Percentiles rank a stretch among this genome's conserved stretches.
These are phyloP conservation scores for Psilopsiagon aymara DNA, from an alignment of 2,113 vertebrate species.

Conservation along the genomic window DNA sequence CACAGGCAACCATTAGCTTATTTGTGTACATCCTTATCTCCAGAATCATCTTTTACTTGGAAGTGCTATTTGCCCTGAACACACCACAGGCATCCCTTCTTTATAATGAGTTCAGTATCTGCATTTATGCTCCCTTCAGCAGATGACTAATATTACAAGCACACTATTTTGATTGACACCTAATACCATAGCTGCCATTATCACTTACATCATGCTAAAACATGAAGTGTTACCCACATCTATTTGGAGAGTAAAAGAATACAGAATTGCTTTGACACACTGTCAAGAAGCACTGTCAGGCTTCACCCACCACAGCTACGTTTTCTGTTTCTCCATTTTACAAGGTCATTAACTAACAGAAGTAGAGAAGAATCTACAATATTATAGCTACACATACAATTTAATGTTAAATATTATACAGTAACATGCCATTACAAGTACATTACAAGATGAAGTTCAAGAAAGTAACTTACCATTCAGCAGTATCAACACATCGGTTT, in stretches of 20 bases:
- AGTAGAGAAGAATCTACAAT: constrained; percentile 5
- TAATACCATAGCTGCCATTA: constrained; percentile 64
- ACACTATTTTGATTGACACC: constrained; percentile 57
- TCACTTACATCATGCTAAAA: constrained; percentile 65
- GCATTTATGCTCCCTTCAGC: constrained; percentile 34
- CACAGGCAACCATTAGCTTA: background rate
- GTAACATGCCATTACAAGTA: background rate
- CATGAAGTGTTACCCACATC: constrained; percentile 64
- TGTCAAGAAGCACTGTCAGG: constrained; percentile 63
- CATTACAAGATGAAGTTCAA: background rate
- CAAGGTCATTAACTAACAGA: constrained; percentile 39
- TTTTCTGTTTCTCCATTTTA: constrained; percentile 51
- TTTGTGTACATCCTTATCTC: constrained; percentile 5
- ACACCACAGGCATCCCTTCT: constrained; percentile 23
- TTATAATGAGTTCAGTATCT: constrained; percentile 21
- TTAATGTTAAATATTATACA: background rate
- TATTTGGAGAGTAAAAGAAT: constrained; percentile 58
- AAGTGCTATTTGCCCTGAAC: background rate
- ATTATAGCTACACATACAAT: background rate
- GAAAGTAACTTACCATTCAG: constrained; percentile 39
- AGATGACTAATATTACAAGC: constrained; percentile 59
- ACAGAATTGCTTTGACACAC: constrained; percentile 62
- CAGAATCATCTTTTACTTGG: background rate
- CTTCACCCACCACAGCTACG: constrained; percentile 54
- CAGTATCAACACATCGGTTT: background rate